Conservation (phyloP, 2,113 vertebrate species). For the cattle (Bos taurus) region DNA sequence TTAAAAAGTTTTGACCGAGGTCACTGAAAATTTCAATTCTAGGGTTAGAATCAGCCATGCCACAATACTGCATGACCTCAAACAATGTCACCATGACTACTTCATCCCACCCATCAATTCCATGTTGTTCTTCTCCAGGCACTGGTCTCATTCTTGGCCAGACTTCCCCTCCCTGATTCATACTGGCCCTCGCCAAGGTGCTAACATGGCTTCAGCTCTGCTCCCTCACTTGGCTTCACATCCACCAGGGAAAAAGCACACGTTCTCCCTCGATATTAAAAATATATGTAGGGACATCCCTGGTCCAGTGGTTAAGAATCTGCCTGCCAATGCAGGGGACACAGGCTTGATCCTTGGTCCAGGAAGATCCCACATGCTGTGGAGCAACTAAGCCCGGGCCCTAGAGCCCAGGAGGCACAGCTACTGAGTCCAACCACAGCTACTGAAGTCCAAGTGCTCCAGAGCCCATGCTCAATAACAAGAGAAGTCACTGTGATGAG, state of each 20-base stretch:
- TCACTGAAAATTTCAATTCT: background rate
- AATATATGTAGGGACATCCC: background rate
- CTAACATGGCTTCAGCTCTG: background rate
- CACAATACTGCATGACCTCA: too few species aligned
- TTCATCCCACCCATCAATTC: background rate
- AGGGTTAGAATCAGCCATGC: too few species aligned
- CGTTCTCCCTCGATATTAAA: background rate
- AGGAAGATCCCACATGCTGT: background rate
- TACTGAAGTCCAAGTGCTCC: background rate
- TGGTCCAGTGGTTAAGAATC: background rate
- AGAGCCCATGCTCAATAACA: background rate
- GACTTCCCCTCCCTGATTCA: too few species aligned
- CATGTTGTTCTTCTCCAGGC: accelerated
- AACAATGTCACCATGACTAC: accelerated
- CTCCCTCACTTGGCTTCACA: background rate
- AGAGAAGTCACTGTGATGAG: background rate
- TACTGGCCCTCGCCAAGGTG: background rate
- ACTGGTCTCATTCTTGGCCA: background rate
- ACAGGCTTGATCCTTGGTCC: background rate
- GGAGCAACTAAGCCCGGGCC: accelerated
- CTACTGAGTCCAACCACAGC: too few species aligned
- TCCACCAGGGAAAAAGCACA: background rate
- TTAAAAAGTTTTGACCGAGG: background rate
- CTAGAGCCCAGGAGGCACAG: background rate
- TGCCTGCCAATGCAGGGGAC: background rate